These are phyloP conservation scores for Thereva unica DNA, from an alignment of 2,888 invertebrate species.

Conservation along the genomic window DNA sequence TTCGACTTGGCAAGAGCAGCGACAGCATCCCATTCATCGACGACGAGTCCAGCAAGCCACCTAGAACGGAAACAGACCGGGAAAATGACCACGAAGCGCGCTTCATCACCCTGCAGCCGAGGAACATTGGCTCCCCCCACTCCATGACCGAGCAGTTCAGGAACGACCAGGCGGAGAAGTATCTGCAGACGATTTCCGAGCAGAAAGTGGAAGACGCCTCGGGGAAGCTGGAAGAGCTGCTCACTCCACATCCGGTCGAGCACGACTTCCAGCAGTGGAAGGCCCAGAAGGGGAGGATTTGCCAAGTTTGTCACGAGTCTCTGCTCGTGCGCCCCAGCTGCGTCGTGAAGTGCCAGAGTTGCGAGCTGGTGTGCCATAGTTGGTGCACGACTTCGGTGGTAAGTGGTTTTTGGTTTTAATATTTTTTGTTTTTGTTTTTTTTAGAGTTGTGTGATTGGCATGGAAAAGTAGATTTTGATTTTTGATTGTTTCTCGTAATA, in stretches of 20 bases:
- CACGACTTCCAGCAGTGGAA: constrained; percentile 43
- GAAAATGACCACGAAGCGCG: constrained; percentile 38
- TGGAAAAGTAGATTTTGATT: background rate
- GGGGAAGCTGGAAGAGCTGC: background rate
- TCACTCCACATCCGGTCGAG: constrained; percentile 23
- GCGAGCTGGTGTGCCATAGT: constrained; percentile 44
- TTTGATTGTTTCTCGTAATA: constrained; percentile 7
- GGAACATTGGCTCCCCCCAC: constrained; percentile 38
- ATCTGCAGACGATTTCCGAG: constrained; percentile 8
- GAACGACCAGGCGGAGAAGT: constrained; percentile 30
- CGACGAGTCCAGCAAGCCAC: constrained; percentile 39
- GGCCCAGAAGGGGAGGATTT: constrained; percentile 42
- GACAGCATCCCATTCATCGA: constrained; percentile 45
- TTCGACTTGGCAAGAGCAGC: constrained; percentile 25
- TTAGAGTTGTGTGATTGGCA: background rate
- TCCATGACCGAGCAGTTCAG: constrained; percentile 24
- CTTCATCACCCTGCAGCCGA: constrained; percentile 43
- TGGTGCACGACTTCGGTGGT: constrained; percentile 44
- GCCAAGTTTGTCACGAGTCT: constrained; percentile 45
- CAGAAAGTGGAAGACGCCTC: constrained; percentile 18
- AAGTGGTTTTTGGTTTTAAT: constrained; percentile 40
- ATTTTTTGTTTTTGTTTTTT: constrained; percentile 1
- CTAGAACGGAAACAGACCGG: constrained; percentile 26
- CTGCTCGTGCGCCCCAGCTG: constrained; percentile 37
- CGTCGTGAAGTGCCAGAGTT: constrained; percentile 43